phyloP scores from a whole-genome alignment of 2,113 vertebrate species.

The Prunella himalayana region DNA sequence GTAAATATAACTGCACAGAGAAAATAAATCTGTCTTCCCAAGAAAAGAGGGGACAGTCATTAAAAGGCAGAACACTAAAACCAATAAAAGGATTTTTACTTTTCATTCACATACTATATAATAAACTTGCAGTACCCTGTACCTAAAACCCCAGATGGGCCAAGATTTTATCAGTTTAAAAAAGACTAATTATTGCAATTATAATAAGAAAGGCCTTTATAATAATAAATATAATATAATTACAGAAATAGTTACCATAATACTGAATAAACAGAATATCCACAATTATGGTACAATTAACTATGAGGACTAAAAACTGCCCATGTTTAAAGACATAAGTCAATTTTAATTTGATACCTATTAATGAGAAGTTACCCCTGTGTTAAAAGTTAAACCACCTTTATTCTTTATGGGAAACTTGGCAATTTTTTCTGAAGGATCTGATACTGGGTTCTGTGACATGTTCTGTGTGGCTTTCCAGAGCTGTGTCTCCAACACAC shows the following conservation, averaged over 20 bases:
- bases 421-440: neutral
- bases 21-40: slow-evolving; percentile 13
- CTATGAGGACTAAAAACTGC: neutral
- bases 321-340: neutral
- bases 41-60: neutral
- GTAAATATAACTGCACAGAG: neutral
- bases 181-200: slow-evolving; percentile 9
- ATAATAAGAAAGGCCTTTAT: neutral
- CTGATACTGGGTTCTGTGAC: neutral
- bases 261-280: neutral
- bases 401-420: neutral
- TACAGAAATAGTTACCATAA: neutral
- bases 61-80: slow-evolving; percentile 31
- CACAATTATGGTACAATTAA: neutral
- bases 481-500: neutral
- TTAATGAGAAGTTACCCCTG: neutral
- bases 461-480: neutral
- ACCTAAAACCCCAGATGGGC: neutral
- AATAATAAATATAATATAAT: slow-evolving; percentile 18
- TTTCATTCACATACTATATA: neutral
- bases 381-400: neutral
- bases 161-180: slow-evolving; percentile 6
- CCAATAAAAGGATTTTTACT: slow-evolving; percentile 11
- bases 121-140: neutral
- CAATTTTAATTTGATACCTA: neutral